These are phyloP conservation scores for Myotis daubentonii DNA, from an alignment of 2,797 vertebrate species.

Conservation along the genomic window DNA sequence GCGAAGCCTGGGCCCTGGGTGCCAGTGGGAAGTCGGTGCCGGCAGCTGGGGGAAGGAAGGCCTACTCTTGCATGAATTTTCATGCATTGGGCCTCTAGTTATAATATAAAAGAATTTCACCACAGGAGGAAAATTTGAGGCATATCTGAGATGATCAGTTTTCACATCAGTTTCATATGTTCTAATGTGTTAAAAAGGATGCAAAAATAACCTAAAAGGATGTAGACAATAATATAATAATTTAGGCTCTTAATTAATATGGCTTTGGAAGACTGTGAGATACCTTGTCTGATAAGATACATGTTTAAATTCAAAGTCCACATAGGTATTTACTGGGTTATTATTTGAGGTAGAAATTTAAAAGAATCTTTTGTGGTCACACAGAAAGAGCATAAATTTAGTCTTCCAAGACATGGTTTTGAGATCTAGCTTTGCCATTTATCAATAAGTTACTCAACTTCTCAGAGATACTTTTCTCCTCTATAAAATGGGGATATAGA, in stretches of 20 bases:
- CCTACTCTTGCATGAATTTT: too few species aligned
- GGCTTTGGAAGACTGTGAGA: background rate
- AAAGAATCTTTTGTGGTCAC: slow-evolving; percentile 31
- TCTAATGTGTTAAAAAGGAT: slow-evolving; percentile 38
- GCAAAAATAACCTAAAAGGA: slow-evolving; percentile 36
- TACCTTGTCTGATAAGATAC: slow-evolving; percentile 10
- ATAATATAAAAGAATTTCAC: slow-evolving; percentile 73
- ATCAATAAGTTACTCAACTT: slow-evolving; percentile 32
- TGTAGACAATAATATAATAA: slow-evolving; percentile 35
- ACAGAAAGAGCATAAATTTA: slow-evolving; percentile 26
- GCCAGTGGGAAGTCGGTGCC: too few species aligned
- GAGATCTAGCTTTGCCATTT: slow-evolving; percentile 10
- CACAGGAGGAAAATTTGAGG: slow-evolving; percentile 47
- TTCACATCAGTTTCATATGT: slow-evolving; percentile 37
- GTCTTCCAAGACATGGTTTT: background rate
- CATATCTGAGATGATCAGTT: slow-evolving; percentile 23
- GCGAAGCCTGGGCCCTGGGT: too few species aligned
- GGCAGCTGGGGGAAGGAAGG: too few species aligned
- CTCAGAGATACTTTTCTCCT: slow-evolving; percentile 41
- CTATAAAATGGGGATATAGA: background rate
- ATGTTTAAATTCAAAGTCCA: slow-evolving; percentile 40
- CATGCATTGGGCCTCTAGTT: background rate
- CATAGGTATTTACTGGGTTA: background rate
- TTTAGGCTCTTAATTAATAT: slow-evolving; percentile 40
- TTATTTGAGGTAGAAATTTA: background rate